These are phyloP conservation scores for Rhinophrynus dorsalis DNA, from an alignment of 2,797 vertebrate genomes.

Conservation along the genomic window DNA sequence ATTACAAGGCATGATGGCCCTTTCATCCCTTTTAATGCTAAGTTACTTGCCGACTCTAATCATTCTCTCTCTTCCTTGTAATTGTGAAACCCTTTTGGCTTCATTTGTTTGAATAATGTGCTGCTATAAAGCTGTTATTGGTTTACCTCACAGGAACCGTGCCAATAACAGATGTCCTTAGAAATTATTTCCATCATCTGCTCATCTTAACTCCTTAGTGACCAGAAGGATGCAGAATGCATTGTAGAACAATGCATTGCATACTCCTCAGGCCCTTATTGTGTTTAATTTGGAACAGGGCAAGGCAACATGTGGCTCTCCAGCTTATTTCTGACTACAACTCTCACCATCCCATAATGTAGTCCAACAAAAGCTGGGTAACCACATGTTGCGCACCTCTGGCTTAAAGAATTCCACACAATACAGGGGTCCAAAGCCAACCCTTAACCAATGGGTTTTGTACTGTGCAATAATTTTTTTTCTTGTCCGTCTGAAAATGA, in stretches of 20 bases:
- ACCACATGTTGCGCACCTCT: too few species aligned
- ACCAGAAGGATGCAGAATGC: too few species aligned
- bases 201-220: too few species aligned
- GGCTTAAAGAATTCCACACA: conserved; percentile 5
- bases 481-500: conserved; percentile 57
- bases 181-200: conserved; percentile 28
- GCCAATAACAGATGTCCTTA: conserved; percentile 24
- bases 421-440: conserved; percentile 61
- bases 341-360: too few species aligned
- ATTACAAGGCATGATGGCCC: not conserved
- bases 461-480: conserved; percentile 66
- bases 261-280: too few species aligned
- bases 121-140: conserved; percentile 26
- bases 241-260: too few species aligned
- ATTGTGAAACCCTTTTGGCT: not conserved
- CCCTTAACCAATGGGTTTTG: conserved; percentile 53
- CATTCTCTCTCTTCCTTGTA: not conserved
- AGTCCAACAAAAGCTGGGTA: too few species aligned
- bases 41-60: not conserved
- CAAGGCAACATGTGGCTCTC: too few species aligned
- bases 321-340: too few species aligned
- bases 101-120: conserved; percentile 18
- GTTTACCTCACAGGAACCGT: conserved; percentile 42
- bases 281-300: too few species aligned
- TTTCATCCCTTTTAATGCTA: not conserved